Percentiles rank a stretch among this genome's conserved stretches.
These are phyloP conservation scores for Drosophila formosana DNA, from an alignment of 2,888 invertebrate genomes.

Conservation along the genomic window DNA sequence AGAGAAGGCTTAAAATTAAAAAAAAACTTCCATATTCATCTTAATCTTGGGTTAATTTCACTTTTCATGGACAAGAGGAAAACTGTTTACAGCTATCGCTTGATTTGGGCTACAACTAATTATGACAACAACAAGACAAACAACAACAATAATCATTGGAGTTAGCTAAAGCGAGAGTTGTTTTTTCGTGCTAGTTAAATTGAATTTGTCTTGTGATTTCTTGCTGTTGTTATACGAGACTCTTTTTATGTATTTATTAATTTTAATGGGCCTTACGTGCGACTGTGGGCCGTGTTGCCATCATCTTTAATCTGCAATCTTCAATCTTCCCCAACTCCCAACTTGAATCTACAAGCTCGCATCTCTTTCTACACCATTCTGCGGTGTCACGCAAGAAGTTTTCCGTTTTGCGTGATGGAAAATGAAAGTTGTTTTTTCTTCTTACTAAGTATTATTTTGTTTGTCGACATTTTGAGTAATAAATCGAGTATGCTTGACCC, in stretches of 20 bases:
- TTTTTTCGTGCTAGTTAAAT: slow-evolving; percentile 38
- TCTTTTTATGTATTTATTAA: slow-evolving; percentile 47
- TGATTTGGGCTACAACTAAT: slow-evolving; percentile 66
- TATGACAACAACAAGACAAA: slow-evolving; percentile 43
- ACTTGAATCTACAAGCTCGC: slow-evolving; percentile 19
- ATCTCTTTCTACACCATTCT: slow-evolving; percentile 45
- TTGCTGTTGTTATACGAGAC: slow-evolving; percentile 41
- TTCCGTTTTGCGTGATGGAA: slow-evolving; percentile 71
- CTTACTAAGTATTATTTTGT: slow-evolving; percentile 10
- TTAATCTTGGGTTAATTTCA: slow-evolving; percentile 58
- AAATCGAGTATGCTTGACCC: slow-evolving; percentile 43
- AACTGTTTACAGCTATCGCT: slow-evolving; percentile 54
- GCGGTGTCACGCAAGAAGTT: slow-evolving; percentile 76
- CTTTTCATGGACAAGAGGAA: slow-evolving; percentile 73
- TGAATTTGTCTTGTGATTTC: slow-evolving; percentile 59
- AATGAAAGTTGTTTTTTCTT: slow-evolving; percentile 77
- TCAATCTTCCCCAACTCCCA: slow-evolving; percentile 15
- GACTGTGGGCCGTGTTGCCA: slow-evolving; percentile 33
- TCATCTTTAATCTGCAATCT: slow-evolving; percentile 15
- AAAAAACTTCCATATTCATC: slow-evolving; percentile 27
- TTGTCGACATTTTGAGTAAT: slow-evolving; percentile 28
- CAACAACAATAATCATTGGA: slow-evolving; percentile 21
- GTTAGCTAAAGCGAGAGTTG: slow-evolving; percentile 58
- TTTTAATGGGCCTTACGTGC: slow-evolving; percentile 74
- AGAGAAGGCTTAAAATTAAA: slow-evolving; percentile 43